Base-by-base conservation (phyloP, 2,888 invertebrate species). In the Synergus japonicus region DNA sequence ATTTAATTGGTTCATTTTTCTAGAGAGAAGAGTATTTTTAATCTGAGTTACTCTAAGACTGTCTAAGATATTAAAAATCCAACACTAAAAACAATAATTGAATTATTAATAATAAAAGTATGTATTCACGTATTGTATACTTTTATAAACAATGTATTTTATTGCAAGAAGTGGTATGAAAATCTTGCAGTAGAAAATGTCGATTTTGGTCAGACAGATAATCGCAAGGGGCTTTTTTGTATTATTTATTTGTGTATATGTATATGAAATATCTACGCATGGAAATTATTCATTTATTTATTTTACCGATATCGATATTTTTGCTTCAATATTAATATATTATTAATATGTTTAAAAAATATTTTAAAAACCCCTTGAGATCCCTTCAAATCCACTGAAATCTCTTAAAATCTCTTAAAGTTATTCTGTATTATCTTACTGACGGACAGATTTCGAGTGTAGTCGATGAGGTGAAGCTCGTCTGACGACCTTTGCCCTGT, bases 401-500 rank as follows among this genome's bases (percentile, higher is more conserved):
- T 37, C 37, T 37, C 37, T 37, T 37, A 37, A 37, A 5, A 37
- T 37, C 5, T 37, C 37, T 37, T 37, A 1, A 73, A 73, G 15
- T 10, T 54, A 54, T 37, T 49, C 49, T 49, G 7, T 22, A 73
- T 73, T 73, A 73, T 73, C 73, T 73, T 73, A 73, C 54, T 54
- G 54, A 49, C 54, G 73, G 54, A 54, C 37, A 8, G 49, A 41
- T 46, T 54, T 73, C 37, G 73, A 73, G 37, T 54, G 54, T 29
- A 54, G 49, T 5, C 73, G 73, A 49, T 49, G 73, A 73, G 73
- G 73, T 37, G 78, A 84, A 80, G 76, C 84, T 81, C 78, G 85
- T 80, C 73, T 73, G 54, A 84, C 85, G 82, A 85, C 79, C 82
- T 89, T 89, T 80, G 87, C 83, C 79, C 86, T 87, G 82, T 88